phyloP scores from a whole-genome alignment of 2,797 vertebrate species.

The Thamnophis elegans region DNA sequence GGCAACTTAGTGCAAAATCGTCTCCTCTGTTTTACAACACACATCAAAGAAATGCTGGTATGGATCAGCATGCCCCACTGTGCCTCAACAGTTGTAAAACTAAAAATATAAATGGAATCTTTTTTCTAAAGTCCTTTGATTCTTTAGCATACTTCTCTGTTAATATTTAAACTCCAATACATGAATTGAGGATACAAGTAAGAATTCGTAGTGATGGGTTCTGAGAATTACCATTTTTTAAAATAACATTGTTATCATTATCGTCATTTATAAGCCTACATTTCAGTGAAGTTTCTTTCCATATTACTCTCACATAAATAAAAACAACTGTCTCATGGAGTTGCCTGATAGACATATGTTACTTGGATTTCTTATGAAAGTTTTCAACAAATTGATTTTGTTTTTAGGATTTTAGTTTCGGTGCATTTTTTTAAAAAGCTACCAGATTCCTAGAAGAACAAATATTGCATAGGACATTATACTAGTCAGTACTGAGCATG shows the following conservation, averaged over 20 bases:
- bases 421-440: background rate
- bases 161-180: background rate
- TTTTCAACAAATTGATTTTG: conserved; percentile 8
- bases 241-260: background rate
- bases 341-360: conserved; percentile 3
- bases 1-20: background rate
- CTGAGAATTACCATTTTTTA: background rate
- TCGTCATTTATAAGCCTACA: conserved; percentile 12
- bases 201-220: background rate
- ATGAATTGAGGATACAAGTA: background rate
- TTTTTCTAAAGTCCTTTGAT: background rate
- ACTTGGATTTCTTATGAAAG: conserved; percentile 20
- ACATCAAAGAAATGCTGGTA: conserved; percentile 3
- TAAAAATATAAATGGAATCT: conserved; percentile 6
- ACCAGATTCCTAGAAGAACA: background rate
- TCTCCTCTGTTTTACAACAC: background rate
- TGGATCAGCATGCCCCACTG: background rate
- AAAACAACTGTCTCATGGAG: background rate
- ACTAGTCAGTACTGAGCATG: background rate
- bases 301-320: conserved; percentile 15
- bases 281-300: conserved; percentile 13
- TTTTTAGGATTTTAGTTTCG: background rate
- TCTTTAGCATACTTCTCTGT: background rate
- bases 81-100: conserved; percentile 1
- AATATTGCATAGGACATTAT: background rate